Evolutionary conservation across 2,797 vertebrate genomes (phyloP).

Genomic region (Gymnodraco acuticeps): DNA sequence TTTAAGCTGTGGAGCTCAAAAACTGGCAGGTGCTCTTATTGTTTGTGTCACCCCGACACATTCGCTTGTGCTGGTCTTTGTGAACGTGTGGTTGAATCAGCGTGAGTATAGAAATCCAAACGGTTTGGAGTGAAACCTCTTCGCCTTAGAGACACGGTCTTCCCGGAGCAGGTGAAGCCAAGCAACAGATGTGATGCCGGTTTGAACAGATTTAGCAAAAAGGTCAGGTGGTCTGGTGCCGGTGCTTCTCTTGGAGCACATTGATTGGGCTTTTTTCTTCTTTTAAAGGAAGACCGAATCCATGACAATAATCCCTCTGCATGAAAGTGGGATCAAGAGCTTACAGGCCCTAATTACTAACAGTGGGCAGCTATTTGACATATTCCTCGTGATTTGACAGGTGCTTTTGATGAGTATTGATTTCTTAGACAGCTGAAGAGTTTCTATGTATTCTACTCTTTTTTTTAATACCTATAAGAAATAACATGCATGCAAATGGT

Average conservation of each 20-base stretch:
- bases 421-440: slow-evolving; percentile 10
- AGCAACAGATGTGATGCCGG: slow-evolving; percentile 62
- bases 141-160: slow-evolving; percentile 31
- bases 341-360: slow-evolving; percentile 81
- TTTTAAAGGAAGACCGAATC: slow-evolving; percentile 75
- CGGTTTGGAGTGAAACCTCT: slow-evolving; percentile 22
- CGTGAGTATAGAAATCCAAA: slow-evolving; percentile 13
- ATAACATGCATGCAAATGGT: neutral
- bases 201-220: slow-evolving; percentile 55
- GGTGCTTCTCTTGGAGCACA: slow-evolving; percentile 21
- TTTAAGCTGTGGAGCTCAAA: neutral
- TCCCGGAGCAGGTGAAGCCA: slow-evolving; percentile 45
- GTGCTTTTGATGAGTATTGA: slow-evolving; percentile 33
- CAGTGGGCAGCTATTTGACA: slow-evolving; percentile 51
- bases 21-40: slow-evolving; percentile 23
- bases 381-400: slow-evolving; percentile 45
- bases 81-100: slow-evolving; percentile 32
- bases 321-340: slow-evolving; percentile 79
- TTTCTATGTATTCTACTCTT: neutral
- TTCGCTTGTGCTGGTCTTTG: neutral
- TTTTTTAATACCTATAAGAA: no score
- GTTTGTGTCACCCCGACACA: neutral
- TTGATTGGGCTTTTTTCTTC: slow-evolving; percentile 61
- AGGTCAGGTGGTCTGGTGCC: slow-evolving; percentile 52
- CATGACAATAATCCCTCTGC: slow-evolving; percentile 77